Base-by-base conservation (phyloP, 92 coral and sea anemone species). In the Epizoanthus fatuus region DNA sequence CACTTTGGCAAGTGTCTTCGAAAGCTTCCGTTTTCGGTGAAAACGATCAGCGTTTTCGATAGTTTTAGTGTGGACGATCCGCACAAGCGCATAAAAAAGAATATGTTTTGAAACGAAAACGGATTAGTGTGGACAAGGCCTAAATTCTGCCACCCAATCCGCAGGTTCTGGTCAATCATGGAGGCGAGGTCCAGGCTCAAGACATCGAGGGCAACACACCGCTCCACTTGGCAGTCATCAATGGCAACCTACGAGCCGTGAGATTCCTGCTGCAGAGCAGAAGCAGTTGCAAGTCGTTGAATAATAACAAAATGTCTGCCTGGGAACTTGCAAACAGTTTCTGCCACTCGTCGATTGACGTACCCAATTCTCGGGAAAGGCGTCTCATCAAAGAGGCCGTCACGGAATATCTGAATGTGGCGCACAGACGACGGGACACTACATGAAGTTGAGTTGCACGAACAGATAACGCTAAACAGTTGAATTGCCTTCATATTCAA, bases 361-460 rank as follows among this genome's bases (percentile, higher is more conserved):
- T 77, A 40, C 82, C 82, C 0, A 77, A 77, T 42, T 62, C 82
- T 32, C 82, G 82, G 38, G 82, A 77, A 60, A 60, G 82, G 69
- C 70, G 82, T 39, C 82, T 77, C 6, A 77, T 77, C 15, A 77
- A 77, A 60, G 82, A 77, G 25, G 69, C 82, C 3, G 20, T 77
- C 22, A 16, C 56, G 2, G 82, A 77, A 7, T 60, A 11, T 8
- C 51, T 42, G 47, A 77, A 12, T 40, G 35, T 59, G 56, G 69
- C 58, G 20, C 82, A 77, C 52, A 59, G 82, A 54, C 82, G 82
- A 55, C 69, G 82, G 47, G 82, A 77, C 7, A 77, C 82, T 3
- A 77, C 82, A 4, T 77, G 45, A 77, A 77, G 51, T 25, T 3
- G n/a, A 74, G 62, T 29, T 25, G 9, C 16, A 4, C 7, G 45